A percentile compares a stretch with the other conserved stretches of the same genome.
These are phyloP conservation scores for Pogonus chalceus DNA, from an alignment of 1,140 invertebrate genomes.

Conservation along the genomic window DNA sequence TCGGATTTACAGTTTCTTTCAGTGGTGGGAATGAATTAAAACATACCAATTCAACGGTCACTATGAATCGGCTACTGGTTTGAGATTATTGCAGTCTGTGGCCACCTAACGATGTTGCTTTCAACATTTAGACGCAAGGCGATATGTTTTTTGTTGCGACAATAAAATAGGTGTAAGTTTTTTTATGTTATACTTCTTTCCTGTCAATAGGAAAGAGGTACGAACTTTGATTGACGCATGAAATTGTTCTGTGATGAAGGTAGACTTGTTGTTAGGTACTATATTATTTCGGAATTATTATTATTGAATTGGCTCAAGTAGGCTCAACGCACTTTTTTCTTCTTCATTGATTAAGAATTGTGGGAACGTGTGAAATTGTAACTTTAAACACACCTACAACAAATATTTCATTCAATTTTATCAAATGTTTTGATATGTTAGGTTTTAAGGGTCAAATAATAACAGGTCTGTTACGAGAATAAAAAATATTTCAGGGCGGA, in stretches of 20 bases:
- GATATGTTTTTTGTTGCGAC: neutral
- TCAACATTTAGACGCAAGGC: neutral
- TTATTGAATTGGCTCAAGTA: too few species aligned
- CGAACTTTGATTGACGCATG: neutral
- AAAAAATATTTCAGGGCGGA: too few species aligned
- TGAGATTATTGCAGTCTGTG: neutral
- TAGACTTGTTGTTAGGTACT: neutral
- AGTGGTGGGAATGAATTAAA: slow-evolving; percentile 4
- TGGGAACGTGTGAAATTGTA: too few species aligned
- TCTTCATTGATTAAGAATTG: too few species aligned
- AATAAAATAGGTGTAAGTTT: too few species aligned
- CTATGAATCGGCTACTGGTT: neutral
- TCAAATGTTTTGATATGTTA: too few species aligned
- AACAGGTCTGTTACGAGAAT: too few species aligned
- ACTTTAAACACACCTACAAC: too few species aligned
- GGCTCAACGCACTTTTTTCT: too few species aligned
- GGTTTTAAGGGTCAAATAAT: too few species aligned
- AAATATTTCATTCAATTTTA: too few species aligned
- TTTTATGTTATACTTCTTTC: neutral
- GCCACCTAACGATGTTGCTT: slow-evolving; percentile 2
- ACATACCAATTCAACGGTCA: neutral
- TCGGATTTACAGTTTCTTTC: slow-evolving; percentile 1
- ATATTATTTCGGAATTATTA: neutral
- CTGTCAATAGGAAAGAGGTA: neutral
- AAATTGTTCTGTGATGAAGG: slow-evolving; percentile 4